Evolutionary conservation across 2,113 vertebrate species (phyloP), one percentile per base, ranked within the genome.

Genomic region (Strix uralensis): DNA sequence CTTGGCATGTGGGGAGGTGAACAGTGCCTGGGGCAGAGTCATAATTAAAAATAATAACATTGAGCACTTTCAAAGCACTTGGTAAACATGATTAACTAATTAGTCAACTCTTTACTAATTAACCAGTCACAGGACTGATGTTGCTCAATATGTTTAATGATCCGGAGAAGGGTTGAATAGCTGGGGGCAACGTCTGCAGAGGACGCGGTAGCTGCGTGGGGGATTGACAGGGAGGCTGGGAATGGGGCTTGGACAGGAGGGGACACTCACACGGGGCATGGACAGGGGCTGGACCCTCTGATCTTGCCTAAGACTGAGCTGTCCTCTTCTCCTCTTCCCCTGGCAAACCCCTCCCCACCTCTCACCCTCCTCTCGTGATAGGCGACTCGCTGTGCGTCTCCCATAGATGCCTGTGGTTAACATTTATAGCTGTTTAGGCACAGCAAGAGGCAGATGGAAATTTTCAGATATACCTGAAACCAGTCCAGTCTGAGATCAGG

Each of bases 91-190:
- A 94, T 96, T 95, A 96, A 94, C 92, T 97, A 96, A 97, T 97
- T 95, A 97, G 94, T 92, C 92, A 90, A 86, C 92, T 92, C 94
- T 97, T 97, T 94, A 95, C 95, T 96, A 96, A 96, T 94, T 96
- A 95, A 95, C 97, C 91, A 94, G 95, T 96, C 88, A 96, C 92
- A 90, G 93, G 96, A 95, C 96, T 15, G 79, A 25, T 71, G 95
- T 91, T 71, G 87, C 91, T 94, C 91, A 96, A 94, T 92, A 93
- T 77, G 93, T 86, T 96, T 96, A 96, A 97, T 96, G 96, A 96
- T 97, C 94, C 93, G 73, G 94, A 97, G 94, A 97, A 90, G 5
- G 1, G 36, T 5, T 97, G 83, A 95, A 96, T 96, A 67, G 94
- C 94, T 15, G 44, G 71, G 57, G 91, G 89, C 81, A 79, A 12